Evolutionary conservation across 2,888 invertebrate genomes (phyloP), one percentile per base, ranked within the genome.

Genomic region (Calephelis perditalis): DNA sequence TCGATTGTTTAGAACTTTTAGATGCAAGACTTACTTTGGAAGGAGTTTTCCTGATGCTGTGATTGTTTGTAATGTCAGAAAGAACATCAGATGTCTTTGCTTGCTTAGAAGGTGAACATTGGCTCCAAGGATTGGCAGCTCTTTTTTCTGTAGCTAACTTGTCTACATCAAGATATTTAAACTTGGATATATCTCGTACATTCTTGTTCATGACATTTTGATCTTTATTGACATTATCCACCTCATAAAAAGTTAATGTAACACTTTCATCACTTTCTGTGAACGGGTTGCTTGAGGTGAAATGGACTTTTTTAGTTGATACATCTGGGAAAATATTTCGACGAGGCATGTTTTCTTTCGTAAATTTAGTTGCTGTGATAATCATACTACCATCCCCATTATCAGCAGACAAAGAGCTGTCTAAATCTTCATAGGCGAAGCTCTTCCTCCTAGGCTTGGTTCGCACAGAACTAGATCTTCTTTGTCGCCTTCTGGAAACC

Each of bases 331-430:
- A 87, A 63, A 90, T 83, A 64, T 77, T 83, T 26, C 88, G 81
- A 2, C 84, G 80, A 40, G 89, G 90, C 86, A 91, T 82, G 66
- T 85, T 86, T 6, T 85, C 86, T 44, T 79, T 77, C 0, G 89
- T 89, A 65, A 90, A 75, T 70, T 91, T 92, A 4, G 82, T 82
- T 0, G 92, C 91, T 9, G 93, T 93, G n/a, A 91, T 78, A 11
- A 91, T 75, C 52, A 91, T 82, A 58, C 92, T 92, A 40, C 84
- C 75, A 61, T 92, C 92, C 0, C 92, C 92, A 5, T 88, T 74
- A 64, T 92, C 92, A 0, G 92, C 92, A 0, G 92, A 92, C 55
- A 93, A 75, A 0, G 93, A 92, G 66, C 92, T 92, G 72, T 92
- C 92, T 40, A 92, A 76, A 67, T 93, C 92, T 60, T 92, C 92